Conservation (phyloP, 2,113 vertebrate genomes). For the Sphaerodactylus townsendi region DNA sequence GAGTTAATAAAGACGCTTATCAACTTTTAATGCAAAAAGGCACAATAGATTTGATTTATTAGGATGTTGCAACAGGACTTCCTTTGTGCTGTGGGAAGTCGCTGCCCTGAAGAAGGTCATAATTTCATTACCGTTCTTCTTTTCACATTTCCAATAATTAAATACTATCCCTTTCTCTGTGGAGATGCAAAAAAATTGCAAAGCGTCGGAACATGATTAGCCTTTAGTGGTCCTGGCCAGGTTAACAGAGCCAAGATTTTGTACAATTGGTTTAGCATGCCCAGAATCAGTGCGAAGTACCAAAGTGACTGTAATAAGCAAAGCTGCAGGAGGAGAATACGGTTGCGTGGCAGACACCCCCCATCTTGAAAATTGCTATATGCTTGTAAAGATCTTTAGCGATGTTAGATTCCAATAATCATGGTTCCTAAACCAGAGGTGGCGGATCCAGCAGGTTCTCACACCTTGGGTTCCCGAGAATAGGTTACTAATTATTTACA, state of each 20-base stretch:
- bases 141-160: constrained; percentile 43
- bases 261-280: background rate
- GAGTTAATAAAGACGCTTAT: constrained; percentile 59
- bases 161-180: constrained; percentile 39
- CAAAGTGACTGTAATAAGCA: background rate
- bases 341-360: background rate
- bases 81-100: constrained; percentile 30
- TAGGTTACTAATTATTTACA: too few species aligned
- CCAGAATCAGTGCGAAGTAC: background rate
- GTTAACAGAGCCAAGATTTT: background rate
- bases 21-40: constrained; percentile 52
- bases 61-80: constrained; percentile 30
- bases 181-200: constrained; percentile 18
- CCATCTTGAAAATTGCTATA: too few species aligned
- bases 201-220: background rate
- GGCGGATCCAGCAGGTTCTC: too few species aligned
- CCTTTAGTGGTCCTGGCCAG: constrained; percentile 16
- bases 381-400: too few species aligned
- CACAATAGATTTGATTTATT: constrained; percentile 52
- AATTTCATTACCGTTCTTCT: constrained; percentile 52
- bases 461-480: too few species aligned
- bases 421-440: too few species aligned
- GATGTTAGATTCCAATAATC: too few species aligned
- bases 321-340: background rate
- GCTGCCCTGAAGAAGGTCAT: constrained; percentile 34